phyloP scores from a whole-genome alignment of 2,888 invertebrate species.

The Muscina levida region DNA sequence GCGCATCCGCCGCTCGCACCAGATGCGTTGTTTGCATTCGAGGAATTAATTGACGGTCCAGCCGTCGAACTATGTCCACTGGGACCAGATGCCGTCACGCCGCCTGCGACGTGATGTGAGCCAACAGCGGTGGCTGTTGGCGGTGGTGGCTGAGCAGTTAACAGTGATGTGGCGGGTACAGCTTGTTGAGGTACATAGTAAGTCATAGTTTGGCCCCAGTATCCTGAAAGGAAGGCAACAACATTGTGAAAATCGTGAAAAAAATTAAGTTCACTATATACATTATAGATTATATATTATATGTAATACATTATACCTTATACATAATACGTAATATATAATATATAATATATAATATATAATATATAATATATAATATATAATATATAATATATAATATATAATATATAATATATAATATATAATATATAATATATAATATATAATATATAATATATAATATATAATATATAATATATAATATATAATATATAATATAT shows the following conservation, averaged over 20 bases:
- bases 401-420: too few species aligned
- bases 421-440: too few species aligned
- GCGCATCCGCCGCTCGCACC: slow-evolving; percentile 52
- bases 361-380: too few species aligned
- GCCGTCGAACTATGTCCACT: slow-evolving; percentile 71
- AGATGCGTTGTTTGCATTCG: slow-evolving; percentile 67
- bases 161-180: slow-evolving; percentile 75
- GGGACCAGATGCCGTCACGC: slow-evolving; percentile 66
- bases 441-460: too few species aligned
- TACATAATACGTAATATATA: too few species aligned
- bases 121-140: slow-evolving; percentile 65
- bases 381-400: too few species aligned
- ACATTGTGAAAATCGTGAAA: background rate
- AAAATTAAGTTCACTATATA: background rate
- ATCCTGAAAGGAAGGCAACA: slow-evolving; percentile 68
- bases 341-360: too few species aligned
- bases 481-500: too few species aligned
- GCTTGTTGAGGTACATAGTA: slow-evolving; percentile 79
- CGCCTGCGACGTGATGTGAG: slow-evolving; percentile 71
- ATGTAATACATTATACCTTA: too few species aligned
- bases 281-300: too few species aligned
- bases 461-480: too few species aligned
- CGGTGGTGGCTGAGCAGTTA: slow-evolving; percentile 70
- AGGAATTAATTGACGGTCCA: slow-evolving; percentile 71
- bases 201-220: slow-evolving; percentile 79